Evolutionary conservation across 1,140 invertebrate genomes (phyloP), one percentile per base, ranked within the genome.

Genomic region (Drosophila quadrilineata): DNA sequence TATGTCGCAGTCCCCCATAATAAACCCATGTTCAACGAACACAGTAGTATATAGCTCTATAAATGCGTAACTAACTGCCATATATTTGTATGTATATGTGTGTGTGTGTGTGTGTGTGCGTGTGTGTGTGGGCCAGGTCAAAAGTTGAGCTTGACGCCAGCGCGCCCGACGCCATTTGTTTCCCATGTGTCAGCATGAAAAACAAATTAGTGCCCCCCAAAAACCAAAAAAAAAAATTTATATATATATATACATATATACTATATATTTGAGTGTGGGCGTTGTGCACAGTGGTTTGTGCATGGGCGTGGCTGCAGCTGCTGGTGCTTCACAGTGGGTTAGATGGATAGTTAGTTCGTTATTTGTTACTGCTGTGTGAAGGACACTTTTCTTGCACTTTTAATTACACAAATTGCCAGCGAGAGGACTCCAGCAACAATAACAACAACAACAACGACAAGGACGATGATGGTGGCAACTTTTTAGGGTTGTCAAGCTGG

Each of bases 351-450:
- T 9, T 12, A 8, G 6, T 17, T 31, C n/a, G n/a, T 12, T 21
- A 19, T 10, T 35, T 29, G 9, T 31, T 19, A 12, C 14, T 17
- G 21, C 8, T 17, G n/a, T 41, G 43, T 72, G 58, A 79, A 79
- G 75, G 71, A 79, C 66, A 58, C 49, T 29, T 66, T 71, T 48
- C 41, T 50, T 46, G 41, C 49, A 46, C 43, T 63, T 82, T 82
- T 82, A 82, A 82, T 82, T 82, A 76, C 64, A 60, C 72, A 82
- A 82, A 82, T 82, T 69, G 77, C 69, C 68, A 80, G 67, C 62
- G 63, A n/a, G n/a, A n/a, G n/a, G n/a, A n/a, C n/a, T n/a, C n/a
- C n/a, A n/a, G n/a, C n/a, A n/a, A n/a, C n/a, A n/a, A n/a, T n/a
- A n/a, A n/a, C n/a, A n/a, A n/a, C n/a, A n/a, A n/a, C n/a, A n/a